phyloP scores from a whole-genome alignment of 2,113 vertebrate species.

The Stigmatopora nigra region DNA sequence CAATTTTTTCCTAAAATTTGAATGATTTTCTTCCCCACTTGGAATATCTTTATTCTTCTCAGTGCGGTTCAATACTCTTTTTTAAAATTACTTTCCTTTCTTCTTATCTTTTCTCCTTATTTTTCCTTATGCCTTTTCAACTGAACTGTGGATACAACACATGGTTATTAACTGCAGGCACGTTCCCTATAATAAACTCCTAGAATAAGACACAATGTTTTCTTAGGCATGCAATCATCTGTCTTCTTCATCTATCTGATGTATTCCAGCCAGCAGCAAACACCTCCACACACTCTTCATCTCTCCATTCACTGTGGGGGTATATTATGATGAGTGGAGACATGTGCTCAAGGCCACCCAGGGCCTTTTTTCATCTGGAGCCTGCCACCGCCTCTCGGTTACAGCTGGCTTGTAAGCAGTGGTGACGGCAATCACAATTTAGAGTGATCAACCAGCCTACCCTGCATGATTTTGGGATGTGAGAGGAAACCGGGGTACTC shows the following conservation, averaged over 20 bases:
- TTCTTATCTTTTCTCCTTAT: background rate
- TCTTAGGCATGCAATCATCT: slow-evolving; percentile 10
- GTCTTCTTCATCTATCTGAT: slow-evolving; percentile 21
- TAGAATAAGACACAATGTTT: slow-evolving; percentile 14
- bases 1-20: background rate
- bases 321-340: slow-evolving; percentile 41
- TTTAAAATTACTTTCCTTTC: slow-evolving; percentile 1
- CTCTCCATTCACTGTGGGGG: slow-evolving; percentile 17
- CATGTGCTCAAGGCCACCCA: slow-evolving; percentile 7
- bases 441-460: too few relatives aligned
- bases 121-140: background rate
- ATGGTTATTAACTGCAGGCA: slow-evolving; percentile 30
- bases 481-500: too few relatives aligned
- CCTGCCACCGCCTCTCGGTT: slow-evolving; percentile 43
- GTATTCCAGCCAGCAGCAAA: slow-evolving; percentile 14
- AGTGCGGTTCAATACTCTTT: background rate
- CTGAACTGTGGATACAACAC: slow-evolving; percentile 13
- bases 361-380: slow-evolving; percentile 49
- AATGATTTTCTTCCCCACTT: background rate
- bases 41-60: background rate
- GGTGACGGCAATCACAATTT: slow-evolving; percentile 31
- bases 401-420: slow-evolving; percentile 11
- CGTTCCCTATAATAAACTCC: slow-evolving; percentile 15
- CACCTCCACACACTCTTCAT: background rate
- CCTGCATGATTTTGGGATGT: too few relatives aligned